Conservation (phyloP, 1,140 invertebrate species). For the Cydia fagiglandana region DNA sequence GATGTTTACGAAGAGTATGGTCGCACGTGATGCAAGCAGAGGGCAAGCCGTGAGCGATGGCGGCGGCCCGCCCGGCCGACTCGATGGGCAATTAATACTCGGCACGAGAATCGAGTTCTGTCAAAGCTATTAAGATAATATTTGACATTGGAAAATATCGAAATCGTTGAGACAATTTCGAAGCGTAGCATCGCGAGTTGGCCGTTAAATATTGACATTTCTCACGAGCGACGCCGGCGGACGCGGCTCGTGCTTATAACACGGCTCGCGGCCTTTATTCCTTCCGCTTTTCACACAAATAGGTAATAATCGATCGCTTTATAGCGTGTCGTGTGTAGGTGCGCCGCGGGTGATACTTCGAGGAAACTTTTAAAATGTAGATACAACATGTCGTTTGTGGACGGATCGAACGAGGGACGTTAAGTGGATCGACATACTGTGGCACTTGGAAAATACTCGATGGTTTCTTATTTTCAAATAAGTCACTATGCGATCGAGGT, state of each 20-base stretch:
- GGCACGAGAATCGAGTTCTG: slow-evolving; percentile 32
- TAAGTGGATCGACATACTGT: slow-evolving; percentile 61
- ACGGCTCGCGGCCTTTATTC: slow-evolving; percentile 50
- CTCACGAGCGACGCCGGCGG: slow-evolving; percentile 66
- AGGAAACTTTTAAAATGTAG: slow-evolving; percentile 65
- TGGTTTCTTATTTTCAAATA: slow-evolving; percentile 39
- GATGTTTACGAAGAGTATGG: slow-evolving; percentile 52
- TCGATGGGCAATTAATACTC: slow-evolving; percentile 54
- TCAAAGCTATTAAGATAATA: slow-evolving; percentile 59
- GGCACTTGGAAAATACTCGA: slow-evolving; percentile 34
- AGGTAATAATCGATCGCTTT: slow-evolving; percentile 78
- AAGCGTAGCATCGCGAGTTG: slow-evolving; percentile 59
- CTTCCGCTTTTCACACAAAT: slow-evolving; percentile 78
- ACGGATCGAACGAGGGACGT: slow-evolving; percentile 48
- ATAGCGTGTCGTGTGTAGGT: slow-evolving; percentile 68
- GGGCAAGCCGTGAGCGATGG: slow-evolving; percentile 16
- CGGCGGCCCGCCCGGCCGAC: slow-evolving; percentile 14
- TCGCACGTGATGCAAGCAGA: slow-evolving; percentile 43
- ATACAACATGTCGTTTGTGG: slow-evolving; percentile 50
- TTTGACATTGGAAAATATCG: slow-evolving; percentile 76
- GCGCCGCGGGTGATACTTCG: slow-evolving; percentile 66
- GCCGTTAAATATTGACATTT: slow-evolving; percentile 75
- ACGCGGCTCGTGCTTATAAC: slow-evolving; percentile 58
- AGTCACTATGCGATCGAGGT: slow-evolving; percentile 19
- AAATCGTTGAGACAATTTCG: slow-evolving; percentile 78